phyloP scores from a whole-genome alignment of 2,888 invertebrate species.

The Drosophila flavopinicola region DNA sequence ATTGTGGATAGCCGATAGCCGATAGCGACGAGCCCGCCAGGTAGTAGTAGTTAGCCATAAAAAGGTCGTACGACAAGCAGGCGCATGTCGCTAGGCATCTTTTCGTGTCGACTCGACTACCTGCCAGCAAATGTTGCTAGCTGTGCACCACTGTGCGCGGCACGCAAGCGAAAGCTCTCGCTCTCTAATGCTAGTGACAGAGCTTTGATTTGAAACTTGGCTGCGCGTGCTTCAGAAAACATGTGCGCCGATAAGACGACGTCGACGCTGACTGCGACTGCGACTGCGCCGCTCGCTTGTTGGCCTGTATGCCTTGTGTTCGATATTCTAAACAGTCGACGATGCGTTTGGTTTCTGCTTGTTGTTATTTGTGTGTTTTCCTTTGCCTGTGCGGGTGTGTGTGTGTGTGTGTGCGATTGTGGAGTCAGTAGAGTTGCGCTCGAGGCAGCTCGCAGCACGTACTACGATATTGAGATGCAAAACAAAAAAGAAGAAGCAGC shows the following conservation, averaged over 20 bases:
- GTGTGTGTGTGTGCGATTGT: constrained; percentile 28
- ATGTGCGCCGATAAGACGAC: constrained; percentile 5
- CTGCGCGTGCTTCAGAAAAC: constrained; percentile 34
- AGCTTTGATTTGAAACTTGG: constrained; percentile 56
- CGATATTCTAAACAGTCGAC: constrained; percentile 47
- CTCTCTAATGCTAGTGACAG: constrained; percentile 39
- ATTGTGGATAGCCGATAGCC: constrained; percentile 45
- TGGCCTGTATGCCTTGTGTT: constrained; percentile 42
- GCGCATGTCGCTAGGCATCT: constrained; percentile 32
- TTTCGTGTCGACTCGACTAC: not conserved
- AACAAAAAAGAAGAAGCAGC: not conserved
- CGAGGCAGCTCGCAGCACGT: constrained; percentile 50
- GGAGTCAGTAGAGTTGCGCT: constrained; percentile 12
- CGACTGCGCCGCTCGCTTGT: constrained; percentile 9
- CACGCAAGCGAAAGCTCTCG: constrained; percentile 37
- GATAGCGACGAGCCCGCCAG: constrained; percentile 18
- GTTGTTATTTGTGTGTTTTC: no score
- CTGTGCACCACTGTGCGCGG: constrained; percentile 26
- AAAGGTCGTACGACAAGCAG: constrained; percentile 37
- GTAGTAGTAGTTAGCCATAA: constrained; percentile 45
- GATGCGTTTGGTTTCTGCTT: not conserved
- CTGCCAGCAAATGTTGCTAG: not conserved
- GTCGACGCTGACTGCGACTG: constrained; percentile 2
- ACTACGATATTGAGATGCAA: constrained; percentile 28
- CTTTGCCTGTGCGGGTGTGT: not conserved